Base-by-base conservation (phyloP, 2,113 vertebrate genomes). In the Sphaerodactylus townsendi region DNA sequence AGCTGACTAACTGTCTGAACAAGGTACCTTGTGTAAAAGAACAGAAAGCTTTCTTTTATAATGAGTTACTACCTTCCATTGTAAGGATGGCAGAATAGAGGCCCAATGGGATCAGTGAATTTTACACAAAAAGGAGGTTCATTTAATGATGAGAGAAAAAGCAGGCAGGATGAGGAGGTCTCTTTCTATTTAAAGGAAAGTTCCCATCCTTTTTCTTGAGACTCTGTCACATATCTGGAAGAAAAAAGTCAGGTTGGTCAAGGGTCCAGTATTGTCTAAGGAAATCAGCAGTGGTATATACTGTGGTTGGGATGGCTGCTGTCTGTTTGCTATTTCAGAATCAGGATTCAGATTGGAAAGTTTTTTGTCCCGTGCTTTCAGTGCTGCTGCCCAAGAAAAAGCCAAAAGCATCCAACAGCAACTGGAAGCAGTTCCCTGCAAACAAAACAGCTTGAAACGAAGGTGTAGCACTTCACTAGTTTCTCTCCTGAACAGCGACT, bases 401-500 rank as follows among this genome's bases (percentile, higher is more conserved):
- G 73, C 1, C 77, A 21, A 86, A 93, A 87, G 14, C 28, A 62
- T 5, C 64, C 5, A 0, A 2, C 13, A 1, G 86, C 82, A 87
- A 77, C 84, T 90, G 90, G 90, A 88, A 92, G 85, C 48, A 0
- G 2, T 65, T 92, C 87, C 81, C 91, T 2, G 8, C 75, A 83
- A 83, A 93, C 71, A 5, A 11, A 95, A 90, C 53, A 75, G 56
- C 1, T 1, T 66, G 3, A 46, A 77, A 76, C 56, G 28, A 68
- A 68, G 72, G 7, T 87, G 77, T 79, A 69, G 82, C 41, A 81
- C 46, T 71, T 79, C 35, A 2, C 1, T 1, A 88, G 87, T 91
- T 93, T 91, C 85, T 92, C 82, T 92, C 88, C 83, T 89, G 92
- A 71, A n/a, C 53, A 72, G 2, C 86, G 92, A 73, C 7, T 25